phyloP scores from a whole-genome alignment of 2,888 invertebrate genomes.

The Cheilosia soror region DNA sequence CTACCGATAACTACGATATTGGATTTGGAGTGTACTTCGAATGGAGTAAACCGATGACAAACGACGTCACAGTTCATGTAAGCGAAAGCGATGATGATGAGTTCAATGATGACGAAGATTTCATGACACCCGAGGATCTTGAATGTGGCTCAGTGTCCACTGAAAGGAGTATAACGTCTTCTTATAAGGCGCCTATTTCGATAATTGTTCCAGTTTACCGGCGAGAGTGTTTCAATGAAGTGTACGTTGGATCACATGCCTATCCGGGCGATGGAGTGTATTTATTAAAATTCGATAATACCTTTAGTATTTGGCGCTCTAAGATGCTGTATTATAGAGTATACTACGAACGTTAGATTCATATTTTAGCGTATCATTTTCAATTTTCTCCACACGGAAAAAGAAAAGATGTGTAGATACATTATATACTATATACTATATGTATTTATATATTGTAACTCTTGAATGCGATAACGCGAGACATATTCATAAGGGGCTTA shows the following conservation, averaged over 20 bases:
- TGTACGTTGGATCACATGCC: slow-evolving; percentile 98
- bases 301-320: slow-evolving; percentile 99
- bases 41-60: slow-evolving; percentile 95
- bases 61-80: slow-evolving; percentile 94
- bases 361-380: slow-evolving; percentile 7
- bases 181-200: slow-evolving; percentile 84
- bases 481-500: slow-evolving; percentile 22
- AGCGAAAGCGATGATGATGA: slow-evolving; percentile 95
- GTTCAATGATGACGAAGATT: slow-evolving; percentile 85
- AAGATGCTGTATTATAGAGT: slow-evolving; percentile 99
- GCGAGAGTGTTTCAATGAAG: slow-evolving; percentile 97
- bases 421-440: neutral
- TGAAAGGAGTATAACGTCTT: slow-evolving; percentile 77
- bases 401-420: neutral
- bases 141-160: slow-evolving; percentile 85
- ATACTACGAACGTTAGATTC: slow-evolving; percentile 92
- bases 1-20: slow-evolving; percentile 98
- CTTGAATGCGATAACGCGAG: slow-evolving; percentile 30
- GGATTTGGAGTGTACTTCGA: slow-evolving; percentile 99
- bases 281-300: slow-evolving; percentile 99
- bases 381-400: neutral
- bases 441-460: slow-evolving; percentile 47
- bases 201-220: slow-evolving; percentile 97
- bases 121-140: slow-evolving; percentile 85
- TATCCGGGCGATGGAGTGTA: slow-evolving; percentile 99